These are phyloP conservation scores for Toxonevra muliebris DNA, from an alignment of 2,888 invertebrate species.

Conservation along the genomic window DNA sequence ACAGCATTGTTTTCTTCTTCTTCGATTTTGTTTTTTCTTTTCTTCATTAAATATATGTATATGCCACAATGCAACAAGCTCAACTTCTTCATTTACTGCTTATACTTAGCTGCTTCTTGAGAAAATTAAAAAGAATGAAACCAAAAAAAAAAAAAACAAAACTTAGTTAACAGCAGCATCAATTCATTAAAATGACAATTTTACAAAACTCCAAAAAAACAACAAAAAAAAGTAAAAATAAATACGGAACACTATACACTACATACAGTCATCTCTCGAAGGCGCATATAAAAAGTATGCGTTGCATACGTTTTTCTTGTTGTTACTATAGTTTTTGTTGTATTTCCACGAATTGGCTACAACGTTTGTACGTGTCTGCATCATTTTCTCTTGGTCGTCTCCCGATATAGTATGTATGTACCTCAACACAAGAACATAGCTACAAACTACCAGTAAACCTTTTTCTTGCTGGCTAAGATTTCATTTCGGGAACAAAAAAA, in stretches of 20 bases:
- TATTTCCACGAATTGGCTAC: conserved; percentile 60
- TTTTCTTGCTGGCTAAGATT: neutral
- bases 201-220: conserved; percentile 53
- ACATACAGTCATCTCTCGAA: no score
- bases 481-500: neutral
- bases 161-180: conserved; percentile 59
- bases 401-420: neutral
- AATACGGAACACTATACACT: no score
- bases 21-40: no score
- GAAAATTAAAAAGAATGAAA: neutral
- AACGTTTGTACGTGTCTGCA: conserved; percentile 34
- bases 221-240: no score
- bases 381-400: neutral
- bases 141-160: conserved; percentile 24
- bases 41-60: neutral
- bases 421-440: neutral
- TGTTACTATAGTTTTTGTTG: neutral
- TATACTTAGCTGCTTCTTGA: neutral
- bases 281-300: no score
- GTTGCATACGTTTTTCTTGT: neutral
- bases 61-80: neutral
- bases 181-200: conserved; percentile 64
- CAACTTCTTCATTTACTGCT: neutral
- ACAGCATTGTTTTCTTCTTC: conserved; percentile 22
- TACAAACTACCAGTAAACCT: neutral